Conservation (phyloP, 2,888 invertebrate genomes). For the Chrysolina americana region DNA sequence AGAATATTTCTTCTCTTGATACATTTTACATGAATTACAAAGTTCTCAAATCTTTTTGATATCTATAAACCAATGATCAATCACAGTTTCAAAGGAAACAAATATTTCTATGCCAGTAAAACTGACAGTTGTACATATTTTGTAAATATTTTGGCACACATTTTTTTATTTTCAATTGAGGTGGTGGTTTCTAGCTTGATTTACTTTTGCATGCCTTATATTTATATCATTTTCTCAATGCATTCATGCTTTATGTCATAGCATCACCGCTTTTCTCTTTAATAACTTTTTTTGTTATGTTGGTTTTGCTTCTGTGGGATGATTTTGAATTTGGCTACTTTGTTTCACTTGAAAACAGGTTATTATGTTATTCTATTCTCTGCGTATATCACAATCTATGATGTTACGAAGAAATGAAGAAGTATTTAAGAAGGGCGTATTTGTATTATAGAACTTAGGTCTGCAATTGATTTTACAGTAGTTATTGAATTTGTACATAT, state of each 20-base stretch:
- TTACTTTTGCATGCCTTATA: conserved; percentile 12
- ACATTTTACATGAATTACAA: background rate
- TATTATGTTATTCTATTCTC: too few relatives aligned
- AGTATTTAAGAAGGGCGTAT: too few relatives aligned
- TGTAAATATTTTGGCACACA: conserved; percentile 30
- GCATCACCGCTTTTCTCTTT: background rate
- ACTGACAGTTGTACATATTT: conserved; percentile 9
- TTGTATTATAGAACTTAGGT: too few relatives aligned
- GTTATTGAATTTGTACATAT: too few relatives aligned
- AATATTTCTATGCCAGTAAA: conserved; percentile 7
- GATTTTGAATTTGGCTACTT: background rate
- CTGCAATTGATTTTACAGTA: too few relatives aligned
- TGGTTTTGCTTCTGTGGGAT: background rate
- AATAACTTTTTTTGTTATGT: background rate
- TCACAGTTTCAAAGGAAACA: conserved; percentile 13
- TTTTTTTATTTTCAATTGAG: conserved; percentile 23
- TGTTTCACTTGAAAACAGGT: background rate
- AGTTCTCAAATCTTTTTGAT: background rate
- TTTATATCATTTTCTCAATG: conserved; percentile 20
- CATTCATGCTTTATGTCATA: background rate
- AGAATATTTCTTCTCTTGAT: background rate
- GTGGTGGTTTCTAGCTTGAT: conserved; percentile 36
- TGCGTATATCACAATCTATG: too few relatives aligned
- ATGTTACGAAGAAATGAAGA: too few relatives aligned
- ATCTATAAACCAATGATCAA: background rate